A percentile compares a stretch with the other conserved stretches of the same genome.
Conservation (phyloP, 2,888 invertebrate species). For the Eurytoma adleriae region DNA sequence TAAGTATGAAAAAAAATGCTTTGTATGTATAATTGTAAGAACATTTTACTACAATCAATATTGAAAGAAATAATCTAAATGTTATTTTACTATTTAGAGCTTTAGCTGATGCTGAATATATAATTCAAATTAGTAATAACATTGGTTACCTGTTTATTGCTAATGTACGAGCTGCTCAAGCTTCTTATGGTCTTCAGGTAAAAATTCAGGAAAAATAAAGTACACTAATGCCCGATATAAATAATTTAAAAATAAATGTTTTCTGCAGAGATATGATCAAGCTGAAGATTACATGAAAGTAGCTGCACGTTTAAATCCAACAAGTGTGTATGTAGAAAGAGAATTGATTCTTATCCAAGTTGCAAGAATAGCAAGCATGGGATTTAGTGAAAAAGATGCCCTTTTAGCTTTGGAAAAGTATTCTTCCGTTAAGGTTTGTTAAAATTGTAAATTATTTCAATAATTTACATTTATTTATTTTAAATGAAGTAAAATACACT, state of each 20-base stretch:
- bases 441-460: constrained; percentile 10
- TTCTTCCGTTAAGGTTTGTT: constrained; percentile 51
- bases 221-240: background rate
- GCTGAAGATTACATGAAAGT: constrained; percentile 60
- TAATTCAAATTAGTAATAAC: constrained; percentile 41
- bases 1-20: constrained; percentile 47
- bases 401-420: constrained; percentile 56
- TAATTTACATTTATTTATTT: background rate
- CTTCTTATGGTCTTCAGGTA: constrained; percentile 48
- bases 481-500: background rate
- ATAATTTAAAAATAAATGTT: constrained; percentile 5
- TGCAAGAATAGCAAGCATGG: constrained; percentile 57
- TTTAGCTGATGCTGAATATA: constrained; percentile 55
- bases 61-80: background rate
- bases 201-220: background rate
- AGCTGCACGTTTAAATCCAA: constrained; percentile 58
- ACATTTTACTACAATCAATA: background rate
- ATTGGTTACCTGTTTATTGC: constrained; percentile 47
- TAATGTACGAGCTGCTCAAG: constrained; percentile 56
- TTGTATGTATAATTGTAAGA: constrained; percentile 50
- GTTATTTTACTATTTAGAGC: constrained; percentile 47
- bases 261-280: constrained; percentile 58
- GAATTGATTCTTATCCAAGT: constrained; percentile 61
- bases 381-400: constrained; percentile 59
- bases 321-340: constrained; percentile 56